A percentile compares a stretch with the other conserved stretches of the same genome.
Conservation (phyloP, 2,888 invertebrate genomes). For the Venusia cambrica region DNA sequence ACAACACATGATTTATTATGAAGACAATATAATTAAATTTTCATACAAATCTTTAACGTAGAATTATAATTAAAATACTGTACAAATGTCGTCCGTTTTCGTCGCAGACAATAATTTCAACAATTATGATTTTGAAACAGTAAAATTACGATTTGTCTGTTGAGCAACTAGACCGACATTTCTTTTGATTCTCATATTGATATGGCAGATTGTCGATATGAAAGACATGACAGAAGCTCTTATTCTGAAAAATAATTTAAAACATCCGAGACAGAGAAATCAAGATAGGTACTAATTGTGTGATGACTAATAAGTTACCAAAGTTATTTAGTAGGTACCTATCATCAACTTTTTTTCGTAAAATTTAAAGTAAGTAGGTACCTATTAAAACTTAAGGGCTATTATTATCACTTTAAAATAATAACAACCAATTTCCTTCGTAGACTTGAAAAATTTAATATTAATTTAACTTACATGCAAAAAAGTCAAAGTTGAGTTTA, state of each 20-base stretch:
- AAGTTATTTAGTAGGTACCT: too few relatives aligned
- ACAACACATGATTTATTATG: conserved; percentile 64
- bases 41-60: conserved; percentile 91
- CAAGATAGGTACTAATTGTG: too few relatives aligned
- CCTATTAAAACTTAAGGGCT: too few relatives aligned
- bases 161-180: conserved; percentile 59
- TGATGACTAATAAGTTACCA: too few relatives aligned
- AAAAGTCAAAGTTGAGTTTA: conserved; percentile 57
- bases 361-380: too few relatives aligned
- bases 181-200: conserved; percentile 79
- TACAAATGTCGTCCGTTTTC: conserved; percentile 77
- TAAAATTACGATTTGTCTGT: conserved; percentile 34
- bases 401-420: too few relatives aligned
- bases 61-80: conserved; percentile 89
- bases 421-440: too few relatives aligned
- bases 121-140: conserved; percentile 32
- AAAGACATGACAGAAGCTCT: conserved; percentile 68
- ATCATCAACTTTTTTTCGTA: too few relatives aligned
- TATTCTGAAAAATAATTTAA: too few relatives aligned
- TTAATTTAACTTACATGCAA: conserved; percentile 49
- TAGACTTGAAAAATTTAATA: conserved; percentile 44
- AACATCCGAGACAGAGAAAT: too few relatives aligned
- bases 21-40: conserved; percentile 85
- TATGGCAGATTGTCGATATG: conserved; percentile 87
- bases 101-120: conserved; percentile 62